These are phyloP conservation scores for Lordiphosa collinella DNA, from an alignment of 1,140 invertebrate genomes.

Conservation along the genomic window DNA sequence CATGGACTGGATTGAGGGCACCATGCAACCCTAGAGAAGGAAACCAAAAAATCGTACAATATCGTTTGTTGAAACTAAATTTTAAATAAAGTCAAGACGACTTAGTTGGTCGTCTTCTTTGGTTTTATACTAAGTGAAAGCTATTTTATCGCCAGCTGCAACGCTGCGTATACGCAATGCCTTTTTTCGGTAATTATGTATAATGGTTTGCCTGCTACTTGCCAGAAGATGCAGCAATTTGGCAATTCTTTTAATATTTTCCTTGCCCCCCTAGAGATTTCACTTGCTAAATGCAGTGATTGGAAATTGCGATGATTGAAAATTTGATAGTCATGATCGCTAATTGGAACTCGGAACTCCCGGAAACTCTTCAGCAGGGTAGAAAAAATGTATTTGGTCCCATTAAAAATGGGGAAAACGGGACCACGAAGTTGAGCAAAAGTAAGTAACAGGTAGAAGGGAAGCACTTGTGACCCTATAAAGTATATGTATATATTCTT, in stretches of 20 bases:
- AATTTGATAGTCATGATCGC: no score
- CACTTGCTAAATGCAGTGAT: no score
- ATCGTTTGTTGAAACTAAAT: constrained; percentile 51
- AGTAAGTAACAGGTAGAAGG: no score
- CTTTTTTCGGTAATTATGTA: constrained; percentile 76
- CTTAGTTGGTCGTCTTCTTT: neutral
- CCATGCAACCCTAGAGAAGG: constrained; percentile 74
- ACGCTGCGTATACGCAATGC: constrained; percentile 67
- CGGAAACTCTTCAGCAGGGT: no score
- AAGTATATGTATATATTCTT: no score
- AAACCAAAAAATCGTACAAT: neutral
- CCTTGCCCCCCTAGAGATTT: no score
- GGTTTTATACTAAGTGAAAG: constrained; percentile 50
- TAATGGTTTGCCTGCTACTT: constrained; percentile 39
- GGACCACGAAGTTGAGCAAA: no score
- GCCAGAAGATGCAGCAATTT: constrained; percentile 51
- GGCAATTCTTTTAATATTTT: constrained; percentile 75
- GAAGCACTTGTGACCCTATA: no score
- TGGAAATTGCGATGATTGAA: no score
- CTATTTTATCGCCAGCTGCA: constrained; percentile 67
- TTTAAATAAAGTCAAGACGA: constrained; percentile 59
- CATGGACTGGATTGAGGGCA: constrained; percentile 86
- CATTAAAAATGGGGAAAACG: no score
- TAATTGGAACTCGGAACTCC: no score
- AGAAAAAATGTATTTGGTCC: no score